Evolutionary conservation across 1,140 invertebrate genomes (phyloP).

Genomic region (Dreissena rostriformis): DNA sequence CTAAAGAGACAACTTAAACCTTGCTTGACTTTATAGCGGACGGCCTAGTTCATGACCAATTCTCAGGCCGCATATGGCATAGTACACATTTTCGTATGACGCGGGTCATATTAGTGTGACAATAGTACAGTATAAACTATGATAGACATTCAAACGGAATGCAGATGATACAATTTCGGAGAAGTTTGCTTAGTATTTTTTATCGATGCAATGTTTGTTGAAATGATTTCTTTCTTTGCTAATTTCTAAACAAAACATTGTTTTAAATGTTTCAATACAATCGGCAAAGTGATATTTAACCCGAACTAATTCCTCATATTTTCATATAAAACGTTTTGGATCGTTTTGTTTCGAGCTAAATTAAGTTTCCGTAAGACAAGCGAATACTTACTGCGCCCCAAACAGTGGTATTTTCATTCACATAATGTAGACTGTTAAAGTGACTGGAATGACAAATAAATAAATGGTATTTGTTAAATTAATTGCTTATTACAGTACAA

Average conservation of each 20-base stretch:
- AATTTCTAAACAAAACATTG: not conserved
- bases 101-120: too few relatives aligned
- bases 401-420: conserved; percentile 92
- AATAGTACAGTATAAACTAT: too few relatives aligned
- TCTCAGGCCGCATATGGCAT: too few relatives aligned
- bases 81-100: too few relatives aligned
- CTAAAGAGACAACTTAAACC: too few relatives aligned
- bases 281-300: not conserved
- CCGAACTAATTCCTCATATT: not conserved
- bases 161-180: too few relatives aligned
- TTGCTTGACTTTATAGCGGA: too few relatives aligned
- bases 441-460: conserved; percentile 83
- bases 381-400: conserved; percentile 87
- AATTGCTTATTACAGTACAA: too few relatives aligned
- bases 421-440: conserved; percentile 92
- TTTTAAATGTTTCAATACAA: not conserved
- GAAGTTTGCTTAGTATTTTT: not conserved
- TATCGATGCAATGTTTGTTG: not conserved
- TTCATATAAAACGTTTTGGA: too few relatives aligned
- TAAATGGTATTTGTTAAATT: too few relatives aligned
- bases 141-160: too few relatives aligned
- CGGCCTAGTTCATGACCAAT: too few relatives aligned
- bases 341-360: not conserved
- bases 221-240: not conserved
- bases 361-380: not conserved